Conservation (phyloP, 2,888 invertebrate species). For the Netelia fuscicornis region DNA sequence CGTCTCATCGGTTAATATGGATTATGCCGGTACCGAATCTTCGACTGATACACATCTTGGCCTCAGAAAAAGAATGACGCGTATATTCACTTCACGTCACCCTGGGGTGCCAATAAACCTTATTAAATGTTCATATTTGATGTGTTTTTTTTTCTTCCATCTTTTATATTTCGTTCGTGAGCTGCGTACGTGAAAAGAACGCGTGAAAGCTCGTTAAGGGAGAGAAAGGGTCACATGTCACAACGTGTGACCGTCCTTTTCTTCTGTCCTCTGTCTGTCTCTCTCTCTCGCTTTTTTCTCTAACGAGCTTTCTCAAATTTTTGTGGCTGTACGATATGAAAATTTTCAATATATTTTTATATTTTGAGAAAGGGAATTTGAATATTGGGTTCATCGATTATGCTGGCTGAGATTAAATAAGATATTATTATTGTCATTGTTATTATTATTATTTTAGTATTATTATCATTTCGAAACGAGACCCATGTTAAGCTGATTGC, state of each 20-base stretch:
- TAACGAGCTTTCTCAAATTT: not conserved
- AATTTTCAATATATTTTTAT: not conserved
- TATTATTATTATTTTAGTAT: too few relatives aligned
- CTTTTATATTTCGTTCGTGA: too few relatives aligned
- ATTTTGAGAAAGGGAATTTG: too few relatives aligned
- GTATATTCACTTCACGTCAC: slow-evolving; percentile 32
- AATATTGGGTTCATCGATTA: too few relatives aligned
- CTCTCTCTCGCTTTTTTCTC: not conserved
- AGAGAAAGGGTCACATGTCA: too few relatives aligned
- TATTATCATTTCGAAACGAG: too few relatives aligned
- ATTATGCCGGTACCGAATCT: slow-evolving; percentile 24
- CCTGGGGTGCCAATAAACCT: slow-evolving; percentile 54
- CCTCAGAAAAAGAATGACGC: slow-evolving; percentile 24
- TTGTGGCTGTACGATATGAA: not conserved
- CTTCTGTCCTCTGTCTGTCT: not conserved
- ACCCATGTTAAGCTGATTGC: too few relatives aligned
- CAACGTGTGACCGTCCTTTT: too few relatives aligned
- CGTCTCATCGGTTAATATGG: too few relatives aligned
- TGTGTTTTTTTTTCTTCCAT: not conserved
- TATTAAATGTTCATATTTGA: slow-evolving; percentile 46
- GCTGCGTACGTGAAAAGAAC: not conserved
- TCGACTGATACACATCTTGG: not conserved
- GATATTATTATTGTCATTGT: too few relatives aligned
- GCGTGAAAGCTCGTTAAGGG: not conserved
- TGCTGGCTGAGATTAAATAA: too few relatives aligned